Evolutionary conservation across 1,140 invertebrate species (phyloP), one percentile per base, ranked within the genome.

Genomic region (Coenobita brevimanus): DNA sequence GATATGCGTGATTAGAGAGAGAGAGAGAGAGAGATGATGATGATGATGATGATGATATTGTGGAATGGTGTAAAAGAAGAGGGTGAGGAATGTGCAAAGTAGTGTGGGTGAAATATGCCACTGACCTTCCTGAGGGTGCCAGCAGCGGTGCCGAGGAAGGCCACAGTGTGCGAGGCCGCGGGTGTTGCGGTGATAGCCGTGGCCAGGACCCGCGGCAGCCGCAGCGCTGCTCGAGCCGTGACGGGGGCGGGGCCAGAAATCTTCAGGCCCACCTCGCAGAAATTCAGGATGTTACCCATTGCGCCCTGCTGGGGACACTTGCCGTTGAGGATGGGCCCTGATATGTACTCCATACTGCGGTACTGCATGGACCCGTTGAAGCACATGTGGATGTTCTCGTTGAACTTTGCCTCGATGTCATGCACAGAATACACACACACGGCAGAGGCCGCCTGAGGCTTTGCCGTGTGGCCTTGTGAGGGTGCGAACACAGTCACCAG

Each of bases 301-400:
- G 96, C 95, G 3, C 89, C 89, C 64, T 89, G 64, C 50, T 85
- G 71, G 3, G 97, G 97, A 93, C 97, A 98, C 92, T 97, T 96
- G 27, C 97, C 97, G 93, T 97, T 96, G 90, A 96, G 95, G 91
- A 97, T 97, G 91, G 96, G 96, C 4, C 97, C 97, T 82, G 97
- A 98, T 91, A 98, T 96, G 92, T 98, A 98, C 27, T 96, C 97
- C 95, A 98, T 97, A 91, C 98, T 98, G 62, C 97, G 94, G 91
- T 97, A 96, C 90, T 97, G 97, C 82, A 96, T 96, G 91, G 96
- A 98, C 33, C 97, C 97, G 93, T 98, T 97, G 92, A 99, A 99
- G 93, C 98, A 99, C 95, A 97, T 97, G 92, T 98, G 97, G 91
- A 99, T 98, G 93, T 99, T 99, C 93, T 98, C 96, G 91, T 97